Conservation (phyloP, 2,797 vertebrate species). For the Manis pentadactyla region DNA sequence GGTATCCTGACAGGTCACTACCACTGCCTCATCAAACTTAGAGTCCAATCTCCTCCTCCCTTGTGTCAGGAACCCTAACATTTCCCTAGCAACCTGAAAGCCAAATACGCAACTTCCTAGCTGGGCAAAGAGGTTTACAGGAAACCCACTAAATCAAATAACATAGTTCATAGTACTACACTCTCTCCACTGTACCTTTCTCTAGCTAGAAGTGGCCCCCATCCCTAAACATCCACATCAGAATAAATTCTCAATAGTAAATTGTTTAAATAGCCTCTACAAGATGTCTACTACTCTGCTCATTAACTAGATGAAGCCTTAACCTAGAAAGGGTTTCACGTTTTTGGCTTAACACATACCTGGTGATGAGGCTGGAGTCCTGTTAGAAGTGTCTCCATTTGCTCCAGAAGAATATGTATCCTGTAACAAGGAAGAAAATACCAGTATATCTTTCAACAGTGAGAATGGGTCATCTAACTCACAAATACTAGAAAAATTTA, state of each 20-base stretch:
- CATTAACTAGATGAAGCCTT: not conserved
- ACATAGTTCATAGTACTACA: not conserved
- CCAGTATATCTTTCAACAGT: not conserved
- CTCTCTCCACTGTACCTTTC: not conserved
- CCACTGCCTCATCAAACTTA: not conserved
- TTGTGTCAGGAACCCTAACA: not conserved
- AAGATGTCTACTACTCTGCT: not conserved
- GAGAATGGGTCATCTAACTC: not conserved
- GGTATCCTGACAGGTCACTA: not conserved
- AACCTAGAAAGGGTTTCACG: not conserved
- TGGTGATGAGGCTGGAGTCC: conserved; percentile 41
- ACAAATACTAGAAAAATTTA: conserved; percentile 10
- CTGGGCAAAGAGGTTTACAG: not conserved
- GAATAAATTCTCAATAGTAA: not conserved
- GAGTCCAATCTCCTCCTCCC: not conserved
- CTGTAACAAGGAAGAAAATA: conserved; percentile 65
- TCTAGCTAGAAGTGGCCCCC: not conserved
- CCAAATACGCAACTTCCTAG: not conserved
- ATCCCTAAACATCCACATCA: not conserved
- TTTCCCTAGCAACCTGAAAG: not conserved
- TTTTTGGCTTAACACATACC: conserved; percentile 76
- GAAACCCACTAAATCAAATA: conserved; percentile 8
- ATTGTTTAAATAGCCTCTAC: not conserved
- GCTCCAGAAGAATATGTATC: conserved; percentile 74
- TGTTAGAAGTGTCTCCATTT: conserved; percentile 53